Percentiles rank a stretch among this genome's conserved stretches.
Conservation (phyloP, 2,113 vertebrate species). For the Lanius collurio region DNA sequence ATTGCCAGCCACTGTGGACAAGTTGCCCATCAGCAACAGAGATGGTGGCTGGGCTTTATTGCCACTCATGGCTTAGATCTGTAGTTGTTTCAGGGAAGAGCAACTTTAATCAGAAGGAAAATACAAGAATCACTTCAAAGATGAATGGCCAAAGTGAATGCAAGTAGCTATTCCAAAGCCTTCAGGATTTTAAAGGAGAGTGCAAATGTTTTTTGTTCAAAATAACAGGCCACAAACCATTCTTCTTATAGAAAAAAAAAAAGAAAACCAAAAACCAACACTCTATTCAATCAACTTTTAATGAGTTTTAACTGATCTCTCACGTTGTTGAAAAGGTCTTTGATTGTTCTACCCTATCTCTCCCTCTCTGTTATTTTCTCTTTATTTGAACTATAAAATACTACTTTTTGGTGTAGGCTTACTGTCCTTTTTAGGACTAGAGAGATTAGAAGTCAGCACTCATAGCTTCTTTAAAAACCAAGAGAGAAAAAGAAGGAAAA, state of each 20-base stretch:
- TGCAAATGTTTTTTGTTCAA: background rate
- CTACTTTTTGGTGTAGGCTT: background rate
- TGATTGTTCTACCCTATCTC: background rate
- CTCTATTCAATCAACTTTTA: background rate
- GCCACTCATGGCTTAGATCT: background rate
- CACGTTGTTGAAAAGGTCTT: background rate
- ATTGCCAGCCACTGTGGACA: background rate
- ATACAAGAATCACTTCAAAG: background rate
- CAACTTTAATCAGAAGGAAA: background rate
- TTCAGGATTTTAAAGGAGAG: background rate
- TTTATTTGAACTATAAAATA: background rate
- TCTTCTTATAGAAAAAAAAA: background rate
- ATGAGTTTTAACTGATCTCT: background rate
- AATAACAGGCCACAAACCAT: background rate
- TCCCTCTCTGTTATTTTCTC: background rate
- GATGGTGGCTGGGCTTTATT: background rate
- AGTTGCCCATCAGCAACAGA: background rate
- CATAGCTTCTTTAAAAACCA: background rate
- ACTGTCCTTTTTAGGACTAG: background rate
- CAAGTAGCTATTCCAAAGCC: background rate
- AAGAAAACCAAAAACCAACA: background rate
- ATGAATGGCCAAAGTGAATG: background rate
- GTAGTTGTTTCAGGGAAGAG: background rate
- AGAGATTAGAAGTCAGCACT: background rate
- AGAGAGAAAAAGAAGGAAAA: background rate